Base-by-base conservation (phyloP, 2,888 invertebrate species). In the Chesias legatella region DNA sequence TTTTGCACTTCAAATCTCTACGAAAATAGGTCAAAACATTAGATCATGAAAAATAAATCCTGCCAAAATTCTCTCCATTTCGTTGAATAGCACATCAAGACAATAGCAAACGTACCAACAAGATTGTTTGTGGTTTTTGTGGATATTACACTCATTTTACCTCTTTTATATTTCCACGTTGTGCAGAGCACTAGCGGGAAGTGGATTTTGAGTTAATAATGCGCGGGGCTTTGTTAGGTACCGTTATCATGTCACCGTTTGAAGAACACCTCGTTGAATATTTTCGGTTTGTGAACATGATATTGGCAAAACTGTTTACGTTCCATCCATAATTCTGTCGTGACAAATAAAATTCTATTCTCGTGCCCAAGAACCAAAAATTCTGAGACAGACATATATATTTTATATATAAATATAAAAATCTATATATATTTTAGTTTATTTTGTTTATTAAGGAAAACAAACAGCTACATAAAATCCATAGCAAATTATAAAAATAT, bases 111-210 rank as follows among this genome's bases (percentile, higher is more conserved):
- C 59, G 65, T 73, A 75, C 72, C 67, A 70, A 60, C 48, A 56
- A 60, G 51, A 74, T 77, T 76, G 79, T 73, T n/a, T 78, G 73
- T 61, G 59, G 69, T 68, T 74, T 70, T 70, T 74, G 68, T 66
- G 44, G 58, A 51, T 74, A 79, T 79, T 65, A 66, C 69, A 51
- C 56, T 56, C 67, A 67, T 79, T 76, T 70, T 67, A 67, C 62
- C 66, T n/a, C n/a, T 61, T 64, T 69, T 67, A 67, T 57, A 60
- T 64, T 58, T 58, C 48, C 42, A 58, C 60, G 52, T 53, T 57
- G 60, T 53, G 54, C 52, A 44, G 34, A 43, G 36, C 24, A 38
- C 52, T 45, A 48, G 45, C 42, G 24, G 40, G 31, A 43, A 45
- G 55, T 47, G 34, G 45, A 32, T 49, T 51, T 55, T 42, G 51